phyloP scores from a whole-genome alignment of 2,797 vertebrate genomes.

The Mormyrus hasselquistii region DNA sequence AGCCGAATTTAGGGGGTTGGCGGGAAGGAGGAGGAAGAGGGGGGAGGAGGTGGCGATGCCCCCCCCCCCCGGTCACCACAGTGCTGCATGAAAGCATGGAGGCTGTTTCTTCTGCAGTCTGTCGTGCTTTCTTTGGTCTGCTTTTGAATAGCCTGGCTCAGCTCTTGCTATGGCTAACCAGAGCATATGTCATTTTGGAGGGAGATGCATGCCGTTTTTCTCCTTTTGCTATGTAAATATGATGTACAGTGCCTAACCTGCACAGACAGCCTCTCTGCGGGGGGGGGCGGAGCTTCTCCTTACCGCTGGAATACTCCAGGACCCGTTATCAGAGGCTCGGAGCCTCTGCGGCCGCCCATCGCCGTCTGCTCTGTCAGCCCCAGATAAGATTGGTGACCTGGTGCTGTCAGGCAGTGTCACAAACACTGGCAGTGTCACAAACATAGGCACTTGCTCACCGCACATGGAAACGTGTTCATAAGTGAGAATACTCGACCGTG shows the following conservation, averaged over 20 bases:
- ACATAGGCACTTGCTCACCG: neutral
- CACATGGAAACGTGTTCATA: neutral
- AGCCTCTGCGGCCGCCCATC: neutral
- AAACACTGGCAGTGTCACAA: neutral
- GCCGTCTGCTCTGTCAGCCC: neutral
- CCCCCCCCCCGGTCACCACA: too few relatives aligned
- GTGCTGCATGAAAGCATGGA: neutral
- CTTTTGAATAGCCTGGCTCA: neutral
- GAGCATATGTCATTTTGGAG: neutral
- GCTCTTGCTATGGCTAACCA: neutral
- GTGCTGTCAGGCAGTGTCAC: neutral
- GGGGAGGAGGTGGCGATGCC: neutral
- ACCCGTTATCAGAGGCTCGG: neutral
- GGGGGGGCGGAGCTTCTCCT: neutral
- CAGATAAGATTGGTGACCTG: neutral
- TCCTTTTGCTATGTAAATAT: neutral
- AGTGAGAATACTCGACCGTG: neutral
- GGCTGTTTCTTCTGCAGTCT: neutral
- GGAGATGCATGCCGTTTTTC: neutral
- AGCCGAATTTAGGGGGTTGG: neutral
- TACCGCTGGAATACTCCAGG: neutral
- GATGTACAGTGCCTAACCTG: neutral
- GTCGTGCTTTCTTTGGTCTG: neutral
- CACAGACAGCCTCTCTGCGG: neutral
- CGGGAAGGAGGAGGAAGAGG: neutral